Percentiles rank a stretch among this genome's conserved stretches.
phyloP scores from a whole-genome alignment of 2,888 invertebrate genomes.

The Pollenia angustigena region DNA sequence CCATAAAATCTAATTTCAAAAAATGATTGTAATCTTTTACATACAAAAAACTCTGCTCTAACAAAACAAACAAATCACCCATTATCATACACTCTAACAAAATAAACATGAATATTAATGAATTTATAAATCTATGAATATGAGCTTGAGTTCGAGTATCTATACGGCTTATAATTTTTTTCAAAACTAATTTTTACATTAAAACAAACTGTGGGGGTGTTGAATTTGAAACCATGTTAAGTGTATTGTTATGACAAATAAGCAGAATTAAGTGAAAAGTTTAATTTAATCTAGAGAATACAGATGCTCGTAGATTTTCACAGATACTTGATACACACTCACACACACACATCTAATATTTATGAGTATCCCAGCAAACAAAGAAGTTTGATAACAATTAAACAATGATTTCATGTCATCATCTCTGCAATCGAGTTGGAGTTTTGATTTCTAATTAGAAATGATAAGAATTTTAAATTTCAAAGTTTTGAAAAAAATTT shows the following conservation, averaged over 20 bases:
- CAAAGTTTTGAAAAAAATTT: no score
- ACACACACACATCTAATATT: background rate
- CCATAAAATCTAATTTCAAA: conserved; percentile 57
- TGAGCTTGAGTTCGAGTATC: conserved; percentile 12
- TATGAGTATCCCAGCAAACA: no score
- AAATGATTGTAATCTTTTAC: conserved; percentile 43
- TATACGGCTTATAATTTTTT: background rate
- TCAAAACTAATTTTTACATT: no score
- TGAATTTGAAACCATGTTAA: conserved; percentile 62
- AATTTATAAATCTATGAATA: conserved; percentile 7
- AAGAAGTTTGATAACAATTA: no score
- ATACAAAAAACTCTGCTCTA: background rate
- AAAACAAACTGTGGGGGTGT: conserved; percentile 49
- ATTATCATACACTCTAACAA: background rate
- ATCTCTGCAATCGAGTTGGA: no score
- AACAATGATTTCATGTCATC: no score
- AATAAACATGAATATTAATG: conserved; percentile 47
- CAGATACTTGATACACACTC: background rate
- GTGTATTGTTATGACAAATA: conserved; percentile 64
- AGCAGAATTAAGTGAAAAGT: conserved; percentile 63
- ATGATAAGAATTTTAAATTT: no score
- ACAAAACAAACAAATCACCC: conserved; percentile 37
- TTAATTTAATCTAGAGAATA: conserved; percentile 64
- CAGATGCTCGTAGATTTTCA: background rate
- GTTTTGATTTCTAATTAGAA: no score